A percentile compares a stretch with the other conserved stretches of the same genome.
phyloP scores from a whole-genome alignment of 2,888 invertebrate species.

The Eupithecia vulgata region DNA sequence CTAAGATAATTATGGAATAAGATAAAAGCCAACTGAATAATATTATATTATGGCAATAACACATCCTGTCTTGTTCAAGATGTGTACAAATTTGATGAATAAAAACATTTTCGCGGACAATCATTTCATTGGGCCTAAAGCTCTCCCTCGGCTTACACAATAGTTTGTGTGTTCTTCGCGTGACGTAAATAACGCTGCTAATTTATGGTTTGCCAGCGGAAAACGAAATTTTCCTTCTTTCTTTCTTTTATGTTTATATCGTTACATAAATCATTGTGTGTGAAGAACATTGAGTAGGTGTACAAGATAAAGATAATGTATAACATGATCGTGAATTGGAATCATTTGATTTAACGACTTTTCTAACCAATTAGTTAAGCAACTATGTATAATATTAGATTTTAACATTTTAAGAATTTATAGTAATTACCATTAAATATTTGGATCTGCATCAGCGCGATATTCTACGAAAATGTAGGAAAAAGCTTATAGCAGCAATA shows the following conservation, averaged over 20 bases:
- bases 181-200: slow-evolving; percentile 45
- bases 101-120: slow-evolving; percentile 10
- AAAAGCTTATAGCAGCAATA: too few relatives aligned
- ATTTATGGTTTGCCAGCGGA: slow-evolving; percentile 46
- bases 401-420: too few relatives aligned
- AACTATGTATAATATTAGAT: too few relatives aligned
- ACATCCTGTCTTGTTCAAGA: neutral
- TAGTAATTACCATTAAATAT: too few relatives aligned
- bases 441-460: too few relatives aligned
- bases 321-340: neutral
- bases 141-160: slow-evolving; percentile 44
- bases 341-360: neutral
- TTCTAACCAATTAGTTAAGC: too few relatives aligned
- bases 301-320: neutral
- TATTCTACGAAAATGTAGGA: too few relatives aligned
- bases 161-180: slow-evolving; percentile 42
- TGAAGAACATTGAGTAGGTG: slow-evolving; percentile 22
- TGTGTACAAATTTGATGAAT: neutral
- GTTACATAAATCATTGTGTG: slow-evolving; percentile 34
- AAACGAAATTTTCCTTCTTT: slow-evolving; percentile 43
- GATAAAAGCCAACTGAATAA: neutral
- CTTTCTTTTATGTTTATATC: slow-evolving; percentile 33
- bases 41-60: neutral
- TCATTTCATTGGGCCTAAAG: slow-evolving; percentile 30
- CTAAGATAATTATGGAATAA: neutral